Evolutionary conservation across 2,797 vertebrate species (phyloP).

Genomic region (Neomorphus geoffroyi): DNA sequence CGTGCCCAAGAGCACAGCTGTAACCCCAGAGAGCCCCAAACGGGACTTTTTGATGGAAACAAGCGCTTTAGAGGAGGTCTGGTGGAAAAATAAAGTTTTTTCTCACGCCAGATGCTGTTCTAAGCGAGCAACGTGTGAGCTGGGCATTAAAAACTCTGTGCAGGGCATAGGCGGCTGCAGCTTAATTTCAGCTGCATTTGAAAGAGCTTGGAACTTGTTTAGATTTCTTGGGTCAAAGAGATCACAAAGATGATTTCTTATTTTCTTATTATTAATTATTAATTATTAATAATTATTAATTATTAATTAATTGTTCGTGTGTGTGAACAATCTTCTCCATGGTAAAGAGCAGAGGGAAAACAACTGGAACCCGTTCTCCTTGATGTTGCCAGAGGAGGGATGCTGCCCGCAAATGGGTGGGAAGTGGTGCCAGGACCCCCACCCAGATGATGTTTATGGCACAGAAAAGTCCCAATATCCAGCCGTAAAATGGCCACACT

Average conservation of each 20-base stretch:
- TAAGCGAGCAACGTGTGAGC: not conserved
- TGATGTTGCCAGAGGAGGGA: not conserved
- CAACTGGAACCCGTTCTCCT: not conserved
- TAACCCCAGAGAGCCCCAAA: not conserved
- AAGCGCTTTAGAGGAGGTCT: not conserved
- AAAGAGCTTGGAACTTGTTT: not conserved
- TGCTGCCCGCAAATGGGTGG: not conserved
- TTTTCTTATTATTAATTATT: not conserved
- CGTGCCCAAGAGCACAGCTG: not conserved
- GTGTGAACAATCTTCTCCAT: not conserved
- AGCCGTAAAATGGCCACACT: not conserved
- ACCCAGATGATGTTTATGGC: not conserved
- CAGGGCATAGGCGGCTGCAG: not conserved
- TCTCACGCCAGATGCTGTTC: not conserved
- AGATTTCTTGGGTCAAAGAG: not conserved
- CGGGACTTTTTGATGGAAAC: not conserved
- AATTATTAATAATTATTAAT: not conserved
- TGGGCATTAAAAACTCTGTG: not conserved
- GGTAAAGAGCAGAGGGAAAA: not conserved
- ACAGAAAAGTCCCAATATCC: not conserved
- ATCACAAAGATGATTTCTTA: not conserved
- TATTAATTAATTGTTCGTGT: not conserved
- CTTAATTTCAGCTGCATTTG: not conserved
- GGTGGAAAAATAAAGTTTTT: not conserved
- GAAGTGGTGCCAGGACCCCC: not conserved